Evolutionary conservation across 2,888 invertebrate species (phyloP), one percentile per base, ranked within the genome.

Genomic region (Nephrotoma flavescens): DNA sequence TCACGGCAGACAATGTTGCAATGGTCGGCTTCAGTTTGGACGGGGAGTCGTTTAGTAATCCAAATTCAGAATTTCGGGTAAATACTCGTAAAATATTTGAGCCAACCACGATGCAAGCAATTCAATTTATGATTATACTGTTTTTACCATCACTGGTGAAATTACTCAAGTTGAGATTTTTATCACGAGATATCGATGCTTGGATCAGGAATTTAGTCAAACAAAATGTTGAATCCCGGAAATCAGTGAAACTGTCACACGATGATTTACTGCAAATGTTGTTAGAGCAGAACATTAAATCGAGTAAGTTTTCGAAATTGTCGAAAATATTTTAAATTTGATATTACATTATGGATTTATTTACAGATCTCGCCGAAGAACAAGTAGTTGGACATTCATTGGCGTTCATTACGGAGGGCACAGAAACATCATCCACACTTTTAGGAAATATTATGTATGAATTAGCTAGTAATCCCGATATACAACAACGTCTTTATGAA

Each of bases 331-430:
- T 44, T n/a, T 11, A 6, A 42, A 85, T 2, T 31, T 31, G 19
- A 41, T 0, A 31, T 19, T 7, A 11, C 4, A n/a, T 7, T 0
- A 15, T 15, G 42, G 19, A 41, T 84, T 86, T 42, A 44, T 45
- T 87, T 71, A 41, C 41, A 87, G 87, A 42, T 6, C 92, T 93
- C 86, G 91, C 92, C 1, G 91, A 93, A 89, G 91, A 90, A 11
- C 92, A 93, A 86, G 90, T 93, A 44, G 92, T 92, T 0, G 93
- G 94, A 0, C 93, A 94, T 87, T 92, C 93, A 0, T 92, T 94
- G 90, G 89, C 93, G n/a, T 94, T 94, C 89, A 93, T 94, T 91
- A 90, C 93, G 11, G 94, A 93, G n/a, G 94, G 94, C 0, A 94
- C 93, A 88, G 94, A 94, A 89, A 94, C 94, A 0, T 93, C 94